Evolutionary conservation across 2,888 invertebrate genomes (phyloP), one percentile per base, ranked within the genome.

Genomic region (Stenodema calcarata): DNA sequence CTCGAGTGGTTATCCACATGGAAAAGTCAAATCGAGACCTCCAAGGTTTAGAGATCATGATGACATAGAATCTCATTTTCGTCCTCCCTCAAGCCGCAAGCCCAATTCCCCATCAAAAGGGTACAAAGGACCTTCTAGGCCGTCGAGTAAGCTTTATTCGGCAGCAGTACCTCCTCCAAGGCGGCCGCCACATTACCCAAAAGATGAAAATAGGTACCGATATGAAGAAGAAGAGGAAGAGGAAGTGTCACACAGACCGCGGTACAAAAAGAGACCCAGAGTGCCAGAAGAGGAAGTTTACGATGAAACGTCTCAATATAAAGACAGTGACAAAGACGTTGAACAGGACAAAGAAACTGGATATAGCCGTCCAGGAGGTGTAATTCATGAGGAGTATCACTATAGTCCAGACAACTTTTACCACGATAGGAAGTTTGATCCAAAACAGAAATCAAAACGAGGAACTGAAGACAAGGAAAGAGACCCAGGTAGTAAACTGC

Each of bases 1-100:
- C 84, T 44, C 87, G 12, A 83, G 87, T 35, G 89, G 89, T 9
- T 89, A 88, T 79, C 88, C 86, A 35, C 87, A 85, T 1, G 88
- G 87, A 28, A 50, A 73, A 35, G 79, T 84, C 30, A 75, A 69
- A 62, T 70, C 35, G 7, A 18, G 75, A 47, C 83, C 50, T 27
- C 62, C 54, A 47, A 54, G 80, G 28, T 1, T 75, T 35, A 28
- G 86, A 47, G 30, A 75, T 30, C 1, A 80, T 54, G 79, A 69
- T 81, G 44, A 50, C 78, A 50, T 83, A 75, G 18, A 82, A 86
- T 16, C 54, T 69, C 62, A 62, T 62, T 62, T 62, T 62, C 23
- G 62, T 11, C 18, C 87, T 83, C 76, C 47, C 35, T 79, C 87
- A 44, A 73, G 73, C 12, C 54, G 87, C 44, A 78, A 79, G 75